Conservation (phyloP, 2,888 invertebrate species). For the Andricus quercusramuli region DNA sequence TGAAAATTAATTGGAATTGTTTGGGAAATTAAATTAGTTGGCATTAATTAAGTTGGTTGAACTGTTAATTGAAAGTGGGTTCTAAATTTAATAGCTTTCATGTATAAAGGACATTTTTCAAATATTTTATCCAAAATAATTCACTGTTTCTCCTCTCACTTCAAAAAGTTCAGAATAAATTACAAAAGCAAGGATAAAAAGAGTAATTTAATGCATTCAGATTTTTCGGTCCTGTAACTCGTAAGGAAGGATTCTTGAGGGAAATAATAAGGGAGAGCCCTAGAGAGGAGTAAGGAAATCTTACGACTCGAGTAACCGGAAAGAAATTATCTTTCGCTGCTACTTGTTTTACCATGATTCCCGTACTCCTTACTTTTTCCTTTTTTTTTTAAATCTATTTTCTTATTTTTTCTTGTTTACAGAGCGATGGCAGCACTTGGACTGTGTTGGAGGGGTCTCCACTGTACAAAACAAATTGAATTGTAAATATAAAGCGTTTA, state of each 20-base stretch:
- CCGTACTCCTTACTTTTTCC: constrained; percentile 23
- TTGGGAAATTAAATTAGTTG: constrained; percentile 1
- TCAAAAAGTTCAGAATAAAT: no score
- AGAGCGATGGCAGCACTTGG: constrained; percentile 23
- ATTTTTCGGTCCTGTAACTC: not conserved
- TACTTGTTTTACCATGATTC: constrained; percentile 51
- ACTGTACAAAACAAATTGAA: constrained; percentile 69
- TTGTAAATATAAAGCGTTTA: constrained; percentile 73
- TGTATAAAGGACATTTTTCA: not conserved
- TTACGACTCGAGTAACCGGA: constrained; percentile 50
- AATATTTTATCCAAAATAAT: not conserved
- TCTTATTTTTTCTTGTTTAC: not conserved
- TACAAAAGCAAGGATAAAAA: not conserved
- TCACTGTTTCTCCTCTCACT: no score
- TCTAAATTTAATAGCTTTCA: not conserved
- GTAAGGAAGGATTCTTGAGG: not conserved
- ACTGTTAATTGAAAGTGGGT: not conserved
- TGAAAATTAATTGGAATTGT: constrained; percentile 31
- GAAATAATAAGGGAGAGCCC: constrained; percentile 16
- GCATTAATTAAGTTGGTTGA: not conserved
- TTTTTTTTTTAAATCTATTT: constrained; percentile 23
- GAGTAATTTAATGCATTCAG: not conserved
- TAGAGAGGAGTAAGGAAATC: constrained; percentile 5
- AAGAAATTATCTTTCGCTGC: constrained; percentile 55
- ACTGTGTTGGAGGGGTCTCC: constrained; percentile 42